A percentile compares a stretch with the other conserved stretches of the same genome.
phyloP scores from a whole-genome alignment of 1,140 invertebrate genomes.

The Hyphantria cunea region DNA sequence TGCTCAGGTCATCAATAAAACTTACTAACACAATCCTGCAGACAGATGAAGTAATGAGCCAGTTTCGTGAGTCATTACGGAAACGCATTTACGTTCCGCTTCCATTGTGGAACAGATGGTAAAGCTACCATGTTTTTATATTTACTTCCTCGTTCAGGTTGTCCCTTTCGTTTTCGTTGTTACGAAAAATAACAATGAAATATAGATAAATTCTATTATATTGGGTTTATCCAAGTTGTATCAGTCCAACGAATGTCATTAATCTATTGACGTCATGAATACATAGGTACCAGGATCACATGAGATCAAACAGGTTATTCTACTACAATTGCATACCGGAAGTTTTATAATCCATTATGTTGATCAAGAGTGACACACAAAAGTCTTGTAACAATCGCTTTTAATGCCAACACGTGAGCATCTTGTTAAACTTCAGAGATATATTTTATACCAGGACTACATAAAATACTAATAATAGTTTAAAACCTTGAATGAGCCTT shows the following conservation, averaged over 20 bases:
- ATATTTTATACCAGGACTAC: slow-evolving; percentile 17
- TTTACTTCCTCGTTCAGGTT: slow-evolving; percentile 6
- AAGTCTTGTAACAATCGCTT: neutral
- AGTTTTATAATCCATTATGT: slow-evolving; percentile 23
- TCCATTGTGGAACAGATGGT: slow-evolving; percentile 18
- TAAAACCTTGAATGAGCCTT: slow-evolving; percentile 39
- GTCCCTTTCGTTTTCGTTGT: neutral
- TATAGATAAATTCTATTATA: too few species aligned
- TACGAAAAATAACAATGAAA: too few species aligned
- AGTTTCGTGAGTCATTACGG: slow-evolving; percentile 23
- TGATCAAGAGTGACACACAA: slow-evolving; percentile 26
- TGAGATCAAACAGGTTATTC: slow-evolving; percentile 7
- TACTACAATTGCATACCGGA: slow-evolving; percentile 18
- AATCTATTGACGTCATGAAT: slow-evolving; percentile 6
- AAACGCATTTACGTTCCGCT: slow-evolving; percentile 10
- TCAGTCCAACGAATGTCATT: too few species aligned
- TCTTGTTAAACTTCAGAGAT: neutral
- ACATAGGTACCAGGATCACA: slow-evolving; percentile 24
- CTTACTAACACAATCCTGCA: too few species aligned
- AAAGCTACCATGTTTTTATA: slow-evolving; percentile 3
- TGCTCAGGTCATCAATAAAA: too few species aligned
- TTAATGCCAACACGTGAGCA: slow-evolving; percentile 1
- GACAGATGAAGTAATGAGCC: slow-evolving; percentile 16
- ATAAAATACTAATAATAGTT: slow-evolving; percentile 17
- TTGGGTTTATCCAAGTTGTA: too few species aligned